phyloP scores from a whole-genome alignment of 2,797 vertebrate genomes.

The Falco cherrug region DNA sequence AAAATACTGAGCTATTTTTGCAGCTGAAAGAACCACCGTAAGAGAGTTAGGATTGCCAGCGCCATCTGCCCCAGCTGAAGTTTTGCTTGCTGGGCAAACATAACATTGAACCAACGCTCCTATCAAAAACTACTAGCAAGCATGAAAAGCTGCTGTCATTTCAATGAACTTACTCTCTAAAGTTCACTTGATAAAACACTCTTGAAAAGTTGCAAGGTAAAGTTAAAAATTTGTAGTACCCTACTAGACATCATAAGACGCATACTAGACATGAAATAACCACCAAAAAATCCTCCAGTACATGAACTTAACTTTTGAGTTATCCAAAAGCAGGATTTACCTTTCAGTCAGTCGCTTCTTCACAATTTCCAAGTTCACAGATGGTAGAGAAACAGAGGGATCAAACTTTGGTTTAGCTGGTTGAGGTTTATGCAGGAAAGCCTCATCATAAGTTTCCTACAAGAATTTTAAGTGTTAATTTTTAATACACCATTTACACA shows the following conservation, averaged over 20 bases:
- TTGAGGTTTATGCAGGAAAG: not conserved
- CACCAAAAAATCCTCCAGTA: not conserved
- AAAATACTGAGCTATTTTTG: not conserved
- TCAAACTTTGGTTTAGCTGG: constrained; percentile 72
- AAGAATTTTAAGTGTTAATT: not conserved
- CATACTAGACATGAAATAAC: not conserved
- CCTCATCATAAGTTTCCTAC: constrained; percentile 45
- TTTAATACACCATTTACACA: not conserved
- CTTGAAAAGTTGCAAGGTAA: not conserved
- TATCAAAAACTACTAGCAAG: not conserved
- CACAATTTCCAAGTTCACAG: constrained; percentile 82
- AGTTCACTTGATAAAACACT: not conserved
- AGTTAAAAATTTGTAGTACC: not conserved
- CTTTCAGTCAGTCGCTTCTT: constrained; percentile 86
- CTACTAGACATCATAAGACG: not conserved
- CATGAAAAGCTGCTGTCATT: not conserved
- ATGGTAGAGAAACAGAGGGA: constrained; percentile 78
- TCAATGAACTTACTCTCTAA: not conserved
- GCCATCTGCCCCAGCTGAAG: not conserved
- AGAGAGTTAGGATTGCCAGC: not conserved
- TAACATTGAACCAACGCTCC: not conserved
- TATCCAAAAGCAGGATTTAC: constrained; percentile 69
- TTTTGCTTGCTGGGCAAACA: not conserved
- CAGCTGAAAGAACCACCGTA: not conserved
- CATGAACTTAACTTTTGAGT: not conserved